Evolutionary conservation across 2,113 vertebrate species (phyloP).

Genomic region (Psephotus haematonotus): DNA sequence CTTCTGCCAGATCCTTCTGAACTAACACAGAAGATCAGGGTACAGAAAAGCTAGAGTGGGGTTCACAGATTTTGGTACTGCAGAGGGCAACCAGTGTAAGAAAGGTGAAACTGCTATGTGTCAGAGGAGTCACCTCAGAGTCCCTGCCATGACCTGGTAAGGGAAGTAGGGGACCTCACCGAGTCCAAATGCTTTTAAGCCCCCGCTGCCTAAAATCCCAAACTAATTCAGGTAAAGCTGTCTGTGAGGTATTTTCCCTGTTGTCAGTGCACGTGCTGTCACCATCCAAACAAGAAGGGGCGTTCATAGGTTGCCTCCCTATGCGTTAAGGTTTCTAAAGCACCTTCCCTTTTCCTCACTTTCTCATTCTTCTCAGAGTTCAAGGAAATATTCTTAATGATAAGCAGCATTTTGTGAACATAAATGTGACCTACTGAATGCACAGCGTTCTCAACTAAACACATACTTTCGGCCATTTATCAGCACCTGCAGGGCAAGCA

Average conservation of each 20-base stretch:
- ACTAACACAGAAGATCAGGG: neutral
- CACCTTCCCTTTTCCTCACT: neutral
- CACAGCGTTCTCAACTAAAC: neutral
- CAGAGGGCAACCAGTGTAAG: fast-evolving
- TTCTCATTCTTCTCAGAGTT: neutral
- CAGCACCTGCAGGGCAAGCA: neutral
- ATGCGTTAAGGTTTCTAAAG: neutral
- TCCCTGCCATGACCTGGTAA: neutral
- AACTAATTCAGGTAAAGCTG: neutral
- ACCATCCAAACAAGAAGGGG: fast-evolving
- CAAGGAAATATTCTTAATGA: neutral
- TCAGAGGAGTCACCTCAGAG: neutral
- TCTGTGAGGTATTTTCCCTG: neutral
- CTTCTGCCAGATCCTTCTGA: neutral
- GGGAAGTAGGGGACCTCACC: neutral
- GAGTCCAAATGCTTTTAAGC: neutral
- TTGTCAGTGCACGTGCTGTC: fast-evolving
- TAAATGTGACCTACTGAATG: neutral
- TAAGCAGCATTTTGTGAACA: neutral
- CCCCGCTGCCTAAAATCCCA: neutral
- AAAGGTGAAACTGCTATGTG: fast-evolving
- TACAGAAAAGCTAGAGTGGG: neutral
- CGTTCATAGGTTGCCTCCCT: neutral
- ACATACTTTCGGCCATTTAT: fast-evolving
- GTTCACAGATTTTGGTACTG: neutral